phyloP scores from a whole-genome alignment of 1,140 invertebrate species.

The Hydropsyche tenuis region DNA sequence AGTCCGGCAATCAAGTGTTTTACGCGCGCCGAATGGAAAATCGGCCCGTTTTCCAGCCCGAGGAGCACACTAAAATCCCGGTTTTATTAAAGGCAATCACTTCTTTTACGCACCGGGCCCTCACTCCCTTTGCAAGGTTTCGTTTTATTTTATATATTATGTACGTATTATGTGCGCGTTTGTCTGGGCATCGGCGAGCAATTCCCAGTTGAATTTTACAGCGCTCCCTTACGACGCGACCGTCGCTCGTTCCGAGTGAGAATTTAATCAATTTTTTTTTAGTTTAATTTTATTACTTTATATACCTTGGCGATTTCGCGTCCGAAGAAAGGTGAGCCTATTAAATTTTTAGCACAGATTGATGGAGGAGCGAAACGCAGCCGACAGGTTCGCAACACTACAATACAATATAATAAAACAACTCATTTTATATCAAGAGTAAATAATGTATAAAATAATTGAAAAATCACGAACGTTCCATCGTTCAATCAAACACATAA shows the following conservation, averaged over 20 bases:
- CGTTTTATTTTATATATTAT: background rate
- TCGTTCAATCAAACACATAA: too few relatives aligned
- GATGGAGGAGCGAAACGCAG: background rate
- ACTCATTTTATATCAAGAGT: background rate
- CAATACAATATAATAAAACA: background rate
- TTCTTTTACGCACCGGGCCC: slow-evolving; percentile 28
- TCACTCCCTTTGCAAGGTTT: background rate
- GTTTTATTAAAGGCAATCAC: slow-evolving; percentile 26
- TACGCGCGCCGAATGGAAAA: slow-evolving; percentile 33
- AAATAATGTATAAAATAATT: background rate
- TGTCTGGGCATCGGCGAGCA: background rate
- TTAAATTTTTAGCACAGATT: background rate
- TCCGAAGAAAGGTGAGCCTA: background rate
- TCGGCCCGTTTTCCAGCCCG: slow-evolving; percentile 1
- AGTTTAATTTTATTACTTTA: slow-evolving; percentile 8
- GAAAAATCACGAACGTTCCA: background rate
- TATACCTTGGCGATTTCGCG: background rate
- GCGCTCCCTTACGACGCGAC: background rate
- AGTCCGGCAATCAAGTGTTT: slow-evolving; percentile 45
- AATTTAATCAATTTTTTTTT: slow-evolving; percentile 25
- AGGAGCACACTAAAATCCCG: background rate
- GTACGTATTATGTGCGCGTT: background rate
- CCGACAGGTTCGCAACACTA: background rate
- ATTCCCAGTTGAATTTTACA: slow-evolving; percentile 18
- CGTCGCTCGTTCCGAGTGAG: background rate